phyloP scores from a whole-genome alignment of 1,140 invertebrate species.

The Piezodorus guildinii region DNA sequence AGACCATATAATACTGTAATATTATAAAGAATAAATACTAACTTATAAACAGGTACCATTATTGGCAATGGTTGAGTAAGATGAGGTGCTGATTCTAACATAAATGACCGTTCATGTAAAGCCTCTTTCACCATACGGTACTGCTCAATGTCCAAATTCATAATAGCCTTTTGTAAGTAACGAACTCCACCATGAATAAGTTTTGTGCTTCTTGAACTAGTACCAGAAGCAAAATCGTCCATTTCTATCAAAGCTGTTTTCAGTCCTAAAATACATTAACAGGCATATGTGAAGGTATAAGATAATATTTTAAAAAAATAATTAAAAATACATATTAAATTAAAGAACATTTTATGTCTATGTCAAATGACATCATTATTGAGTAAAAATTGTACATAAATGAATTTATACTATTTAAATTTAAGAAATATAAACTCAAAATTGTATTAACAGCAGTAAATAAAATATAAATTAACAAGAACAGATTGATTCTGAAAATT shows the following conservation, averaged over 20 bases:
- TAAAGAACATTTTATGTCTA: no score
- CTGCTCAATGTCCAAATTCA: conserved; percentile 85
- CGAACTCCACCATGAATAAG: conserved; percentile 98
- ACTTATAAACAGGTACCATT: conserved; percentile 97
- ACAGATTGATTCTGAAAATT: no score
- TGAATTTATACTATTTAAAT: no score
- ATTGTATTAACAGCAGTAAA: no score
- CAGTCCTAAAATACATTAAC: conserved; percentile 47
- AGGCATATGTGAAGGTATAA: background rate
- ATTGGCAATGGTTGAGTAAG: conserved; percentile 93
- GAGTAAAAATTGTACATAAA: no score
- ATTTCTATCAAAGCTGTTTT: conserved; percentile 93
- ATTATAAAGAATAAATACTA: conserved; percentile 33
- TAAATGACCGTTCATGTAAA: conserved; percentile 83
- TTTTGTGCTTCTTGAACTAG: conserved; percentile 92
- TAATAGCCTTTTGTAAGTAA: conserved; percentile 95
- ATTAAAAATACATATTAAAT: no score
- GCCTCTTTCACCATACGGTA: conserved; percentile 98
- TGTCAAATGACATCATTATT: no score
- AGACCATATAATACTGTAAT: background rate
- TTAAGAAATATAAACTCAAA: no score
- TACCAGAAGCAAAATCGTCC: conserved; percentile 96
- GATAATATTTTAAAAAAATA: background rate
- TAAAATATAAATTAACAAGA: no score
- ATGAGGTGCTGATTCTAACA: conserved; percentile 93